Conservation (phyloP, 2,888 invertebrate genomes). For the Noctuana brunneofusca region DNA sequence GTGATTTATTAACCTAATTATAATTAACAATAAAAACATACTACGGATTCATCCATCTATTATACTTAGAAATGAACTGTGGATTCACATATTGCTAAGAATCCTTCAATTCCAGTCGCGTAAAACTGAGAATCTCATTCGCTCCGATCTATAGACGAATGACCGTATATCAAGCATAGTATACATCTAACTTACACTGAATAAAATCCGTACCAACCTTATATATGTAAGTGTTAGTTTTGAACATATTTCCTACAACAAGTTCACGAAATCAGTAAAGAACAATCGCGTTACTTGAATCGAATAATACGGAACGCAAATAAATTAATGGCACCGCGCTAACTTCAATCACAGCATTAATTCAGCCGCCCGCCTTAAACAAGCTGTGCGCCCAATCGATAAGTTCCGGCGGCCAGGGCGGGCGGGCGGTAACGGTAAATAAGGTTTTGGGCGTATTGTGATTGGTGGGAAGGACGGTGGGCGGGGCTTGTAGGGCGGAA, state of each 20-base stretch:
- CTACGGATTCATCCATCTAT: too few relatives aligned
- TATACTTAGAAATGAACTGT: too few relatives aligned
- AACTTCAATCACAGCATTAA: slow-evolving; percentile 77
- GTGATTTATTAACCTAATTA: too few relatives aligned
- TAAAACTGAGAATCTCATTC: too few relatives aligned
- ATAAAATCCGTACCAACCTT: background rate
- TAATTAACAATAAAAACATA: too few relatives aligned
- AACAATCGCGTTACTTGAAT: slow-evolving; percentile 57
- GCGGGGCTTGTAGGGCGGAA: slow-evolving; percentile 53
- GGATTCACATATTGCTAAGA: too few relatives aligned
- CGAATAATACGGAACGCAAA: slow-evolving; percentile 51
- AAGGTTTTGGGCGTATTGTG: slow-evolving; percentile 58
- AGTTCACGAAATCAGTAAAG: slow-evolving; percentile 41
- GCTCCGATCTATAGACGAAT: background rate
- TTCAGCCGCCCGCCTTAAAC: slow-evolving; percentile 77
- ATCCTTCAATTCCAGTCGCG: too few relatives aligned
- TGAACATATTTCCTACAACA: background rate
- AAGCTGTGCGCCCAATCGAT: slow-evolving; percentile 78
- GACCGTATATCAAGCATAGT: background rate
- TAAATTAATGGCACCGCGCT: slow-evolving; percentile 42
- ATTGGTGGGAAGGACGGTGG: slow-evolving; percentile 56
- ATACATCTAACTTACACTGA: background rate
- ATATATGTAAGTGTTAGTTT: background rate
- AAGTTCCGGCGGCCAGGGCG: slow-evolving; percentile 64
- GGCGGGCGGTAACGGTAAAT: slow-evolving; percentile 75